These are phyloP conservation scores for Triplophysa siluroides DNA, from an alignment of 2,113 vertebrate species.

Conservation along the genomic window DNA sequence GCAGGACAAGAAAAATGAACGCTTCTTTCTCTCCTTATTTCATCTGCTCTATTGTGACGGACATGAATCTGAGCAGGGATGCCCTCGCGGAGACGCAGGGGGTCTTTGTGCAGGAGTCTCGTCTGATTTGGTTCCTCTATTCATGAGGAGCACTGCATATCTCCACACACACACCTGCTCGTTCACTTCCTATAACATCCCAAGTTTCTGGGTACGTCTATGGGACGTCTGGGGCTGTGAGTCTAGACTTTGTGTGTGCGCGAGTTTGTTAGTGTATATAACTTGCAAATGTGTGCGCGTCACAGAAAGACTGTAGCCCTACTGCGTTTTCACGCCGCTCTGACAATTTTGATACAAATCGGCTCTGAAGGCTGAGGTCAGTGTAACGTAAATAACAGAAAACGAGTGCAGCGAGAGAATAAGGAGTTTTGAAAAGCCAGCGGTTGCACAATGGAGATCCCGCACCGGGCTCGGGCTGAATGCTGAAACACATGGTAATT, in stretches of 20 bases:
- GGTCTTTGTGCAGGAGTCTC: slow-evolving; percentile 78
- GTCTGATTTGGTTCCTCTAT: slow-evolving; percentile 77
- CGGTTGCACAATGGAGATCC: slow-evolving; percentile 41
- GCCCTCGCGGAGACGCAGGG: slow-evolving; percentile 73
- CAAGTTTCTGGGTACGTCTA: slow-evolving; percentile 55
- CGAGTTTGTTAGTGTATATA: not conserved
- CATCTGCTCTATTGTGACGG: slow-evolving; percentile 76
- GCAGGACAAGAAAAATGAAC: slow-evolving; percentile 70
- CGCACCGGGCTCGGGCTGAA: slow-evolving; percentile 5
- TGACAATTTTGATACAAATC: slow-evolving; percentile 81
- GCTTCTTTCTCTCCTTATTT: slow-evolving; percentile 76
- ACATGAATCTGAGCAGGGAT: slow-evolving; percentile 77
- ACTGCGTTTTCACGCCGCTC: slow-evolving; percentile 75
- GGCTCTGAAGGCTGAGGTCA: slow-evolving; percentile 76
- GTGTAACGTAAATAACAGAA: slow-evolving; percentile 76
- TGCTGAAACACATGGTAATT: slow-evolving; percentile 62
- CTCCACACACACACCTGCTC: slow-evolving; percentile 65
- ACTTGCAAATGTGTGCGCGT: slow-evolving; percentile 44
- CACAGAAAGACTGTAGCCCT: slow-evolving; percentile 66
- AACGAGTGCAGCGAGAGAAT: slow-evolving; percentile 33
- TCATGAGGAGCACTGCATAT: slow-evolving; percentile 73
- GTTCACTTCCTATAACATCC: slow-evolving; percentile 68
- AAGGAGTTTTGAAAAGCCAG: slow-evolving; percentile 43
- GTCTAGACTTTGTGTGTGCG: not conserved
- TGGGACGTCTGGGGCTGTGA: slow-evolving; percentile 21